Conservation (phyloP, 2,888 invertebrate genomes). For the Neocrepidodera transversa region DNA sequence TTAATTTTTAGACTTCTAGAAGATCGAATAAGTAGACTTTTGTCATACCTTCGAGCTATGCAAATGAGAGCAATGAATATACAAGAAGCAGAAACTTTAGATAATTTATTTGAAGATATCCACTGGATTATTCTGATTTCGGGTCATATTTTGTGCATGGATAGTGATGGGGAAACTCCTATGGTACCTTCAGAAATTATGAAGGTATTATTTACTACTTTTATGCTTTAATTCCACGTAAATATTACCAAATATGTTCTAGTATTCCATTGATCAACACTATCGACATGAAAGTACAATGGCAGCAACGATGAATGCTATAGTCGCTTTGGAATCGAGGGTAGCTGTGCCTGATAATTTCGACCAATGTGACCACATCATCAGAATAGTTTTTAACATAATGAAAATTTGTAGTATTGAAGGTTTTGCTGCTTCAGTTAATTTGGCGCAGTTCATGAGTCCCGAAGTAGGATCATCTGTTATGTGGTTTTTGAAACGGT, state of each 20-base stretch:
- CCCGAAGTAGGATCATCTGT: conserved; percentile 80
- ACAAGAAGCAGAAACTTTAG: conserved; percentile 58
- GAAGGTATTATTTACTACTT: too few relatives aligned
- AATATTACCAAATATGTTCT: background rate
- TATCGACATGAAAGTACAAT: conserved; percentile 51
- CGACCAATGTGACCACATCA: conserved; percentile 60
- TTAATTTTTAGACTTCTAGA: conserved; percentile 54
- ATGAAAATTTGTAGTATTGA: conserved; percentile 80
- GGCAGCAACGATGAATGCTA: conserved; percentile 55
- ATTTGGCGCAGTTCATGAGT: conserved; percentile 72
- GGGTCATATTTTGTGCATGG: conserved; percentile 73
- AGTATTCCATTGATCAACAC: conserved; percentile 62
- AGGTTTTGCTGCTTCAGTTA: conserved; percentile 73
- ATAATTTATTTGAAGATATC: conserved; percentile 82
- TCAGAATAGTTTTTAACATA: conserved; percentile 73
- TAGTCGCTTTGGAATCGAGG: conserved; percentile 38
- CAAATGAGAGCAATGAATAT: conserved; percentile 57
- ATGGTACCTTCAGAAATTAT: conserved; percentile 72
- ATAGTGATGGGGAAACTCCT: conserved; percentile 71
- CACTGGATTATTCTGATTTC: conserved; percentile 87
- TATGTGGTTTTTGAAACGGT: conserved; percentile 81
- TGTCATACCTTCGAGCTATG: conserved; percentile 55
- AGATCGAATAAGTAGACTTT: conserved; percentile 53
- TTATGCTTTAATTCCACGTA: too few relatives aligned
- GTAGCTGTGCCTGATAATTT: conserved; percentile 56